Evolutionary conservation across 2,113 vertebrate genomes (phyloP).

Genomic region (Oenanthe melanoleuca): DNA sequence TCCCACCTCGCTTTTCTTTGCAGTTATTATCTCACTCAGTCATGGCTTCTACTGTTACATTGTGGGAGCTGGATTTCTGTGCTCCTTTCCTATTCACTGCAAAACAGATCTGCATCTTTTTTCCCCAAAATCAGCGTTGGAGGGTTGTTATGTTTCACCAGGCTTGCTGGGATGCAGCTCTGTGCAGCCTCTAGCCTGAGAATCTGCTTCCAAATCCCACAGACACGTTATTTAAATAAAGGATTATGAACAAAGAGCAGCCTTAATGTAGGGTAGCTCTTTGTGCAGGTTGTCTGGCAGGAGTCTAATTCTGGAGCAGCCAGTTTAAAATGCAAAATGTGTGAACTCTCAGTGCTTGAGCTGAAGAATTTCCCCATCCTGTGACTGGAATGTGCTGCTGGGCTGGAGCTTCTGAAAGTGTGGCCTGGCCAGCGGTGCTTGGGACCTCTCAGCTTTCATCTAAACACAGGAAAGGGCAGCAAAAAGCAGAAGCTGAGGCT

Average conservation of each 20-base stretch:
- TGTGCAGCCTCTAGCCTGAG: background rate
- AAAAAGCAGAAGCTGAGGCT: background rate
- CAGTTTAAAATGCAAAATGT: background rate
- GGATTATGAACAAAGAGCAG: background rate
- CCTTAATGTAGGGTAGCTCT: background rate
- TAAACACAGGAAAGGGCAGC: background rate
- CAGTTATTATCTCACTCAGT: background rate
- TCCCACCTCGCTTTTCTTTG: background rate
- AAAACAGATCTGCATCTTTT: background rate
- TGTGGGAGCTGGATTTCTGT: background rate
- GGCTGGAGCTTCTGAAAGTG: background rate
- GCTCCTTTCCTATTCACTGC: background rate
- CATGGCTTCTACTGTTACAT: background rate
- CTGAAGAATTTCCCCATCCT: background rate
- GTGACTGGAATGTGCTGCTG: background rate
- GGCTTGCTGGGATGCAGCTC: background rate
- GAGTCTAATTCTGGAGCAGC: background rate
- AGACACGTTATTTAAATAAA: background rate
- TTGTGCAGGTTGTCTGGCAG: background rate
- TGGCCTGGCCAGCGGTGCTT: background rate
- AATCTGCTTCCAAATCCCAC: background rate
- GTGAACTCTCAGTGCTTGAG: background rate
- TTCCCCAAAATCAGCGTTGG: background rate
- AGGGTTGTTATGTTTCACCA: background rate
- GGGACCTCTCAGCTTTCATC: background rate